Base-by-base conservation (phyloP, 2,888 invertebrate genomes). In the Drosophila tanythrix region DNA sequence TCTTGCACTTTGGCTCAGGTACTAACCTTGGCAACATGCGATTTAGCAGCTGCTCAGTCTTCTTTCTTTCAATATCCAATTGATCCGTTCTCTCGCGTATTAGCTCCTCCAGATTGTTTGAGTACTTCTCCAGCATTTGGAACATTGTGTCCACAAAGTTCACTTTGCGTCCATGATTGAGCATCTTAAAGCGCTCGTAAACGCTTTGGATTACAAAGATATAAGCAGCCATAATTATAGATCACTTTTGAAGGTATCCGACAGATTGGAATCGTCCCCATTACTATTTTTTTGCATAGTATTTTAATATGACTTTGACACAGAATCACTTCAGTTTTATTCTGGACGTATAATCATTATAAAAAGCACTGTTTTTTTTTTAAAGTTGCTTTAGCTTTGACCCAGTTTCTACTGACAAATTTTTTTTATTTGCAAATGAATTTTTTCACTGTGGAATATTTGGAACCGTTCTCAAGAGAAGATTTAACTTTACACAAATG, bases 141-240 rank as follows among this genome's bases (percentile, higher is more conserved):
- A 98, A 98, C 98, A 99, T 98, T 59, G 98, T 98, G 93, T 99
- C 99, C 62, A 99, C 97, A 88, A 99, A 98, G 94, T 98, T 99
- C 3, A 97, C 96, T 94, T 98, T 98, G 89, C 97, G 95, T 91
- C 98, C 98, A 92, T 98, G 97, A 94, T 98, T 98, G 87, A 98
- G 94, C 85, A 97, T 97, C 90, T 98, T 97, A 93, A 98, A 97
- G 74, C 96, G 95, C 88, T 98, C 97, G 92, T 97, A 95, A 73
- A 99, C 96, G 48, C 94, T 94, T 74, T 40, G 56, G 40, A 31
- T 57, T 15, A n/a, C 15, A 18, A 5, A 15, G 13, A 2, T 7
- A 15, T 46, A 21, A 13, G 7, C 13, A 43, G 21, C 13, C 13
- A 46, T 8, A 25, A 2, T 2, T 15, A 46, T 8, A 8, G 1